Base-by-base conservation (phyloP, 92 coral and sea anemone species). In the Epizoanthus fatuus region DNA sequence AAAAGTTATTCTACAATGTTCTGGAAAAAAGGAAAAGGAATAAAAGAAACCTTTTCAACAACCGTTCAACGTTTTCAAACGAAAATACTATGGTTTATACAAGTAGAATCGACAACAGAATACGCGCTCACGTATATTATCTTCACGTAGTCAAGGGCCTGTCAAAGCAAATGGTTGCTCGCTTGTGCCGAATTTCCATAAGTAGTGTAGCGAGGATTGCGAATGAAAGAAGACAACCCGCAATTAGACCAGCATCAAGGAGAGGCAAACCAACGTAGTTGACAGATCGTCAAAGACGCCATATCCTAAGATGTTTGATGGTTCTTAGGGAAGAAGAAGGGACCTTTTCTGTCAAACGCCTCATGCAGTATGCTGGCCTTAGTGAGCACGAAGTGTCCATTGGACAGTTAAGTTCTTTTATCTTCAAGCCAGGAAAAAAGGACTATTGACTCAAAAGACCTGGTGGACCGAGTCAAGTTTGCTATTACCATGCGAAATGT, bases 371-470 rank as follows among this genome's bases (percentile, higher is more conserved):
- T 68, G 47, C 74, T n/a, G 81, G 74, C 32, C 45, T 69, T 62
- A 49, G 54, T 5, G 62, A 63, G 47, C 7, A 38, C 5, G 72
- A 66, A 7, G 60, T 78, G 9, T 62, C 56, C 59, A 62, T 62
- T 11, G 86, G 64, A 89, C 93, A 4, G 86, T 89, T 13, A 82
- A 87, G 1, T 90, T 69, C 55, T 44, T 20, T 35, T 86, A 51
- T 62, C 55, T 87, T 10, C 91, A 79, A 59, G 86, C 91, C 4
- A 40, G 90, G 13, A 91, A 82, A 63, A 90, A 91, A 66, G 91
- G 88, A 5, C 40, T 90, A 12, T 10, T 87, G 56, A 73, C 63
- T 44, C 15, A 45, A 56, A 47, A 60, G 32, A 91, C 78, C 42
- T 47, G 67, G 65, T 38, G 22, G 25, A 42, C 20, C 71, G 93